Evolutionary conservation across 30 jellyfish, hydroid and myxozoan genomes (phyloP), one percentile per base, ranked within the genome.

Genomic region (Aurelia sp.): DNA sequence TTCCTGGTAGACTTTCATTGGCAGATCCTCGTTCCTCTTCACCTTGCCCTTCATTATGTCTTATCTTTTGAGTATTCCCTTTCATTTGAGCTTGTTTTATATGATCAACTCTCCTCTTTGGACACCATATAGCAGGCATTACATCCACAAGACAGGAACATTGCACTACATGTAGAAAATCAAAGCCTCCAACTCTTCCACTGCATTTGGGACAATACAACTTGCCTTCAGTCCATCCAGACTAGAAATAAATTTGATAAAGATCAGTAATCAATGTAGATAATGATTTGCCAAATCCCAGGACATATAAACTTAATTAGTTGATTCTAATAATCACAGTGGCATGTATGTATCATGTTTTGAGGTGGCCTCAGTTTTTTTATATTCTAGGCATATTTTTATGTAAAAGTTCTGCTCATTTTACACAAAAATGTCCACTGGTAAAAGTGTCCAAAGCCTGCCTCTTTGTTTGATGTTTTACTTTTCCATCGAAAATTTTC

Each of bases 191-290:
- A 73, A 96, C 91, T 30, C 98, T 93, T 51, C 93, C 96, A 35
- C 82, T 85, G 87, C 99, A 96, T 73, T 87, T 74, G 31, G 99
- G 99, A 59, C 99, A 96, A 44, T 91, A 79, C 31, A 96, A 96
- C 55, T 96, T 96, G 30, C 99, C 99, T 71, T 86, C 91, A 31
- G 98, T 82, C 99, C 99, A 96, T 20, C 94, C 93, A 63, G 96
- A 96, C 99, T 96, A 70, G 7, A 67, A 76, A 24, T 74, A 69
- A 44, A 44, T 44, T 44, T 4, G 15, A 44, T 44, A 8, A 40
- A 40, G 7, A 40, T 8, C 33, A 27, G 33, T 27, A 44, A 44
- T 44, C 55, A 44, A 44, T 8, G 9, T 44, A 1, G 55, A 44
- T 44, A 44, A 44, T 5, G 15, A 44, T 44, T 8, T 44, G 3